Evolutionary conservation across 2,797 vertebrate genomes (phyloP).

Genomic region (Bufotes viridis): DNA sequence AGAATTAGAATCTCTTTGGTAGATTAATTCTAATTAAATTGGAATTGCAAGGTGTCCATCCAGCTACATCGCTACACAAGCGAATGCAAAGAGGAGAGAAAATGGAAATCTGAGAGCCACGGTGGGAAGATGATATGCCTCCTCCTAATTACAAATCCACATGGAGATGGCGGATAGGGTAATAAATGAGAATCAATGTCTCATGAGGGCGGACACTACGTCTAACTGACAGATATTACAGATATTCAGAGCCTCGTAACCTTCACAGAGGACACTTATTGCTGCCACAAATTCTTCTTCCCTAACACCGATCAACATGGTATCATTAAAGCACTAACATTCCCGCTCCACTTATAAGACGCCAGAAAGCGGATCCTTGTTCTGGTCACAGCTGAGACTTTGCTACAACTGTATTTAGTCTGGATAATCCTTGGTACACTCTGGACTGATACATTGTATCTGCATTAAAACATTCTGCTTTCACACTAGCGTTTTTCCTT

Average conservation of each 20-base stretch:
- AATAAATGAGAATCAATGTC: slow-evolving; percentile 25
- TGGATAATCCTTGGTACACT: no score
- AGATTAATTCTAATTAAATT: slow-evolving; percentile 57
- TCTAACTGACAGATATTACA: not conserved
- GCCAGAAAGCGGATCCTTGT: no score
- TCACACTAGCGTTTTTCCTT: no score
- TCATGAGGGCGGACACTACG: not conserved
- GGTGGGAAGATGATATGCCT: not conserved
- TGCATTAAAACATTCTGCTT: no score
- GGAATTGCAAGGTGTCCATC: slow-evolving; percentile 30
- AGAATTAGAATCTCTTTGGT: slow-evolving; percentile 19
- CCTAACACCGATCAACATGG: not conserved
- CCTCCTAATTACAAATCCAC: not conserved
- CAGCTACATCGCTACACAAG: not conserved
- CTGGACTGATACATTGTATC: no score
- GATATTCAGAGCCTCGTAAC: not conserved
- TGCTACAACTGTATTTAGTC: no score
- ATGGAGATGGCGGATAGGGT: not conserved
- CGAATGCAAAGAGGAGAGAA: no score
- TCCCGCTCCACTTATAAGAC: no score
- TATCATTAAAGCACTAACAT: not conserved
- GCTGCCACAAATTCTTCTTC: not conserved
- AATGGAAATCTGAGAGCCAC: not conserved
- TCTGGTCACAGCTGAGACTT: no score
- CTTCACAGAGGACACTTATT: not conserved